Evolutionary conservation across 2,797 vertebrate genomes (phyloP), one percentile per base, ranked within the genome.

Genomic region (Halcyon smyrnensis): DNA sequence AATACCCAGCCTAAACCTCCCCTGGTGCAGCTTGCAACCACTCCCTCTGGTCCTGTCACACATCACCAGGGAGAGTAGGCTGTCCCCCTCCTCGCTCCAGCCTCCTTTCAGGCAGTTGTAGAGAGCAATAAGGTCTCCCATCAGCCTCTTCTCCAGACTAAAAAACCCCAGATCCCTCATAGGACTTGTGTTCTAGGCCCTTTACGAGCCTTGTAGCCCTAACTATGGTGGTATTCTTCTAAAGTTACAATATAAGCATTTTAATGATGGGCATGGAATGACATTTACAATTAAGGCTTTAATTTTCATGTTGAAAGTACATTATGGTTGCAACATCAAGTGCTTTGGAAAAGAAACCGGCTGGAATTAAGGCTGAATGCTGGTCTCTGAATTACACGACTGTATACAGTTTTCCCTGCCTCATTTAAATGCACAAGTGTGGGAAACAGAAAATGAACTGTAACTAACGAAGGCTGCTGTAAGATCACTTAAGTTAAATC

Each of bases 261-360:
- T 83, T 37, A 82, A 73, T 45, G 63, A 79, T 60, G 51, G 50
- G 20, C 90, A 79, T 8, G 76, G 54, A 89, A 81, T 20, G 10
- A 54, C 51, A 76, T 90, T 91, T 91, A 36, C 56, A 93, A 51
- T 15, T 15, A 59, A 87, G 23, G n/a, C n/a, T 73, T 94, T 84
- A 48, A 82, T 95, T 93, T 94, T 79, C 74, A 56, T 12, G 27
- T 51, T 90, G 50, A 36, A 95, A 81, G 34, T 71, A 89, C 54
- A 62, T 78, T 90, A 68, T 2, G 57, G 65, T 60, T 83, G 45
- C 69, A 88, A 59, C 27, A 88, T 68, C 73, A 87, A 84, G 36
- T n/a, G n/a, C 43, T 79, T 48, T 65, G 39, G 3, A 13, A 88
- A 90, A 43, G 24, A 84, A 94, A 78, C 15, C 84, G 14, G 14